Percentiles rank a stretch among this genome's conserved stretches.
Conservation (phyloP, 2,113 vertebrate genomes). For the Chloebia gouldiae region DNA sequence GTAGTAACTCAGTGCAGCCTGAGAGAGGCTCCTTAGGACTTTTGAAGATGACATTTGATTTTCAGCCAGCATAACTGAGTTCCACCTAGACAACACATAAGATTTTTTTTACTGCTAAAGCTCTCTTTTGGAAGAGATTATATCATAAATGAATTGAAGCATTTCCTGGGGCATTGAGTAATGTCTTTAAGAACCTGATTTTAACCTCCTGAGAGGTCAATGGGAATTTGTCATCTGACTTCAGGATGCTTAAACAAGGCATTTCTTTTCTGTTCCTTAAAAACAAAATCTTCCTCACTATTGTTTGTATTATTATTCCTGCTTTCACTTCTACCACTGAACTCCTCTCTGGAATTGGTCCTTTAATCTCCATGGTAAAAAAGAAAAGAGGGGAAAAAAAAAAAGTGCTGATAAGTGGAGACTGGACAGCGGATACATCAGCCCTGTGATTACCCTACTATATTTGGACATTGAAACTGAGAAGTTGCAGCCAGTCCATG, state of each 20-base stretch:
- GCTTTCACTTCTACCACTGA: background rate
- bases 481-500: background rate
- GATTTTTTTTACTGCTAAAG: background rate
- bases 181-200: background rate
- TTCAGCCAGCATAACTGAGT: background rate
- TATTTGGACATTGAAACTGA: slow-evolving; percentile 33
- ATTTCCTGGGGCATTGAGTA: background rate
- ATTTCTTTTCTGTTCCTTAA: background rate
- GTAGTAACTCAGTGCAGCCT: slow-evolving; percentile 66
- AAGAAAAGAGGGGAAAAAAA: background rate
- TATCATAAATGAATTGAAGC: background rate
- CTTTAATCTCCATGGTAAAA: background rate
- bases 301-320: background rate
- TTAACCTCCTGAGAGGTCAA: slow-evolving; percentile 3
- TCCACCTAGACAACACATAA: background rate
- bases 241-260: background rate
- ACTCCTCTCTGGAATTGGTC: background rate
- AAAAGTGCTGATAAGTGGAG: slow-evolving; percentile 13
- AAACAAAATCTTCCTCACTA: background rate
- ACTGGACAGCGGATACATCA: background rate
- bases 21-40: slow-evolving; percentile 71
- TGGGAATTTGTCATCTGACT: background rate
- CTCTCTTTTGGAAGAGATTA: background rate
- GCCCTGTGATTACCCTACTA: background rate
- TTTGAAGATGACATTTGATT: slow-evolving; percentile 60